These are phyloP conservation scores for Microctonus brassicae DNA, from an alignment of 2,888 invertebrate genomes.

Conservation along the genomic window DNA sequence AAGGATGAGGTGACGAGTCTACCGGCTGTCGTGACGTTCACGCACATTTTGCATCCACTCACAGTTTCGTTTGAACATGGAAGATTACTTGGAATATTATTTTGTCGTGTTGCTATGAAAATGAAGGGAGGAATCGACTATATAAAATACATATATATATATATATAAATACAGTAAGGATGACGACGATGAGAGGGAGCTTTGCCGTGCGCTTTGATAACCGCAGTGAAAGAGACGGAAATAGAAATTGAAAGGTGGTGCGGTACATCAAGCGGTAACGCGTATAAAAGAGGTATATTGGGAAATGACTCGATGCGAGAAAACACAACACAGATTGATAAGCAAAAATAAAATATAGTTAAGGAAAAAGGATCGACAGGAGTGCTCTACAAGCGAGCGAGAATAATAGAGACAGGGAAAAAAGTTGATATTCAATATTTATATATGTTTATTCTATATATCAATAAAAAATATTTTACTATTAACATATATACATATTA, in stretches of 20 bases:
- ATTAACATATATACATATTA: constrained; percentile 11
- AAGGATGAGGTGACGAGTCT: constrained; percentile 10
- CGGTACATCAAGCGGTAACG: neutral
- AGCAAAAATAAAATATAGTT: constrained; percentile 21
- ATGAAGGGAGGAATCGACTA: constrained; percentile 16
- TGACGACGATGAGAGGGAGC: neutral
- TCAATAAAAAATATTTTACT: constrained; percentile 14
- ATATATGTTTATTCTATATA: no score
- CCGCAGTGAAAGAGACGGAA: constrained; percentile 12
- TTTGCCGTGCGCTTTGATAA: constrained; percentile 12
- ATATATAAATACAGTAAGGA: neutral
- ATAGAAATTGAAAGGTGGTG: constrained; percentile 23
- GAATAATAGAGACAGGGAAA: neutral
- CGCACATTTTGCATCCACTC: constrained; percentile 57
- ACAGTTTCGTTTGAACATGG: constrained; percentile 57
- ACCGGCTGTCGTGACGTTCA: constrained; percentile 10
- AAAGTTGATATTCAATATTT: no score
- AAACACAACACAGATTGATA: constrained; percentile 32
- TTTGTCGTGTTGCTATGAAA: constrained; percentile 41
- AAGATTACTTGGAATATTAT: constrained; percentile 61
- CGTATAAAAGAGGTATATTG: constrained; percentile 4
- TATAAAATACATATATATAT: neutral
- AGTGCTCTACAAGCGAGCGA: neutral
- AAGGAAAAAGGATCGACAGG: constrained; percentile 14
- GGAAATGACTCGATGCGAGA: constrained; percentile 16